Conservation (phyloP, 2,113 vertebrate species). For the Pterophyllum scalare region DNA sequence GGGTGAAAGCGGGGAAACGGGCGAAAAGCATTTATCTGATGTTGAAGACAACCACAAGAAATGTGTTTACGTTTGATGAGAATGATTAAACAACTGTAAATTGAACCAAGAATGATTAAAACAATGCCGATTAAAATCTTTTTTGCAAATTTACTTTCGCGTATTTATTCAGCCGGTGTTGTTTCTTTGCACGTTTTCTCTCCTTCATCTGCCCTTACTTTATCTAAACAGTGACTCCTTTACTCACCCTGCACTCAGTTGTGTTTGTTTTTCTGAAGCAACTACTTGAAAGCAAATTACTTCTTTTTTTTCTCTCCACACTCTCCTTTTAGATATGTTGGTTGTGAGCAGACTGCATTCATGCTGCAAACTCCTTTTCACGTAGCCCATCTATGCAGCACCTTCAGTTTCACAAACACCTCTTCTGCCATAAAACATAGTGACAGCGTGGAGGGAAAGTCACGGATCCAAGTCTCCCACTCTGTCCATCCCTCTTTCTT, state of each 20-base stretch:
- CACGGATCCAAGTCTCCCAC: constrained; percentile 24
- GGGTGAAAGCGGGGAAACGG: constrained; percentile 16
- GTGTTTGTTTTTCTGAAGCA: constrained; percentile 49
- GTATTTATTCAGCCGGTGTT: background rate
- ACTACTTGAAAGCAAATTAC: constrained; percentile 15
- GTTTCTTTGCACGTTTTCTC: background rate
- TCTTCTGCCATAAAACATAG: constrained; percentile 62
- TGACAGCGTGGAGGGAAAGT: constrained; percentile 54
- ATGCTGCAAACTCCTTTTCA: constrained; percentile 23
- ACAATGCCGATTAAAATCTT: constrained; percentile 76
- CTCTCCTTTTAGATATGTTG: constrained; percentile 17
- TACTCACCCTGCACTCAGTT: constrained; percentile 30
- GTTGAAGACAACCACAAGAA: constrained; percentile 73
- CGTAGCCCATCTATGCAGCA: constrained; percentile 15
- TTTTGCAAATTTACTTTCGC: constrained; percentile 74
- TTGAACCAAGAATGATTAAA: constrained; percentile 79
- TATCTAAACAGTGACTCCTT: constrained; percentile 29
- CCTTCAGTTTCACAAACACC: constrained; percentile 41
- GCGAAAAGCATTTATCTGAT: constrained; percentile 77
- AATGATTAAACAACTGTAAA: constrained; percentile 76
- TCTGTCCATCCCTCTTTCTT: constrained; percentile 31
- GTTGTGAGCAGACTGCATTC: constrained; percentile 24
- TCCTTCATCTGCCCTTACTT: constrained; percentile 10
- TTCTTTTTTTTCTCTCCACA: background rate
- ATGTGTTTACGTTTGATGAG: constrained; percentile 78